Base-by-base conservation (phyloP, 2,888 invertebrate genomes). In the Glaucopsyche alexis region DNA sequence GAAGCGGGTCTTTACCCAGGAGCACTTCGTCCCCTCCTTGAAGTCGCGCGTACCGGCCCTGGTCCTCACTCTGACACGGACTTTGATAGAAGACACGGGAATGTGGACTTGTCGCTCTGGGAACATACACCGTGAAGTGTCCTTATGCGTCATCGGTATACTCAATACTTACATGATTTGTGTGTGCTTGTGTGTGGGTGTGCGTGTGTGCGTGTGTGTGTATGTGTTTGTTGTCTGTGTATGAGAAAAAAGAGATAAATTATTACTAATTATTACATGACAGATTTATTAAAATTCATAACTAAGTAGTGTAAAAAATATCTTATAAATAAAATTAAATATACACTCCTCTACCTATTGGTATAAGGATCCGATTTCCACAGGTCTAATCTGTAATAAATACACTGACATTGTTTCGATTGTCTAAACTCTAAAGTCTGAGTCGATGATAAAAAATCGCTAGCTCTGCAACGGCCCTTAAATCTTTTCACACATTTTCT, bases 71-170 rank as follows among this genome's bases (percentile, higher is more conserved):
- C 77, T 91, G 69, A 81, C 80, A 0, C 79, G 80, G 1, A 81
- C 86, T 8, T 70, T 72, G 8, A 85, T 85, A 0, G 80, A 80
- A 6, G 90, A 92, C 66, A 85, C 83, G 9, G 91, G 91, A 0
- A 73, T 83, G 0, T 91, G 90, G 80, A 77, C 80, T 55, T 92
- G 91, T 70, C 83, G 80, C 1, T 82, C 85, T n/a, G 89, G 86
- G 2, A 80, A 81, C 1, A 65, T 77, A 7, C 75, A 76, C 5
- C 77, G 81, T 71, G 79, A 80, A 8, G 79, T 87, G 7, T 79
- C 85, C 0, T 73, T 91, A 6, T 92, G 91, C 79, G 83, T 91
- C 40, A 85, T 91, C 73, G 87, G 91, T 89, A 76, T 19, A 19
- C 11, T 52, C 1, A 2, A n/a, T n/a, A 14, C n/a, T 50, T 50